These are phyloP conservation scores for Eira barbara DNA, from an alignment of 2,113 vertebrate genomes.

Conservation along the genomic window DNA sequence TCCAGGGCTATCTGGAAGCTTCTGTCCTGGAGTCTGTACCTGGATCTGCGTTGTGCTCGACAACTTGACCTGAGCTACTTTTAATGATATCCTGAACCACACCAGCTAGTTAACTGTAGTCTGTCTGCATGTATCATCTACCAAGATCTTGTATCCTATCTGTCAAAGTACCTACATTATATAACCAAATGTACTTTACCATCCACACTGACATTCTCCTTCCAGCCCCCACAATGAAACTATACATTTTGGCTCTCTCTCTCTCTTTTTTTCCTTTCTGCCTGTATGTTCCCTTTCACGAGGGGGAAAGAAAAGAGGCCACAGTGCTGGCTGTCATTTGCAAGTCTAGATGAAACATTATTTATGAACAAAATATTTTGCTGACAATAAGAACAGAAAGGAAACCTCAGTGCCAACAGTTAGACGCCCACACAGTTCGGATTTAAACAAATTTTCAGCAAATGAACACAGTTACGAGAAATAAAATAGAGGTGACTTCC, in stretches of 20 bases:
- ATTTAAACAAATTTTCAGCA: conserved; percentile 70
- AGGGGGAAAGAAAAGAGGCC: neutral
- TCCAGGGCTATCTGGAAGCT: conserved; percentile 5
- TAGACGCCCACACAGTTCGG: conserved; percentile 58
- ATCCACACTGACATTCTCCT: neutral
- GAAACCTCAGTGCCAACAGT: conserved; percentile 59
- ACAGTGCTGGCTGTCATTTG: conserved; percentile 58
- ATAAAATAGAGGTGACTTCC: conserved; percentile 67
- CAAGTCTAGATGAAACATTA: conserved; percentile 72
- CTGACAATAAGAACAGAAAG: conserved; percentile 71
- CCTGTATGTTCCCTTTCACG: conserved; percentile 35
- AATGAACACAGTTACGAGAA: conserved; percentile 66
- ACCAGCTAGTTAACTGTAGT: neutral
- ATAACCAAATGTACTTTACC: neutral
- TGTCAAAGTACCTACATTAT: neutral
- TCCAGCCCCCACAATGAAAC: neutral
- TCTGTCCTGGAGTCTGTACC: neutral
- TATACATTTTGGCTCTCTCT: neutral
- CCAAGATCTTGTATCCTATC: neutral
- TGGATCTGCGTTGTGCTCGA: neutral
- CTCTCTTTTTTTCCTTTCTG: neutral
- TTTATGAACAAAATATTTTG: conserved; percentile 75
- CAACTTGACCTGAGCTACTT: neutral
- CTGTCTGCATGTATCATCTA: neutral
- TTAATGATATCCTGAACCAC: neutral